Percentiles rank a stretch among this genome's conserved stretches.
Evolutionary conservation across 2,113 vertebrate genomes (phyloP).

Genomic region (Solenodon paradoxus): DNA sequence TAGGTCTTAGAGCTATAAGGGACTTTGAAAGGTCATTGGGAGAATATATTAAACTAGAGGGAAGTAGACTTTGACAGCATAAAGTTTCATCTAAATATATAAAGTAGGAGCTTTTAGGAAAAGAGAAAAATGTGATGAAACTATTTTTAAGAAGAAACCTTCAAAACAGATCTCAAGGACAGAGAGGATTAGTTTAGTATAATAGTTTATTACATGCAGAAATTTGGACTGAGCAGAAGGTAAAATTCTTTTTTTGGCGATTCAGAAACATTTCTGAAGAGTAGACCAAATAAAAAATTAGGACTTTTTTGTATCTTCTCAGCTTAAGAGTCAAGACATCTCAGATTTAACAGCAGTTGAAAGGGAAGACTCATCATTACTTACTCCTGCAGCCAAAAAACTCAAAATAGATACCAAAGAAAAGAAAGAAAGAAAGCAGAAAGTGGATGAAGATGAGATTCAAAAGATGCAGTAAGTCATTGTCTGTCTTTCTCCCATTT

Average conservation of each 20-base stretch:
- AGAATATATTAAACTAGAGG: not conserved
- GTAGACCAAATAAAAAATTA: not conserved
- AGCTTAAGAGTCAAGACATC: slow-evolving; percentile 79
- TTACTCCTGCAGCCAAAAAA: slow-evolving; percentile 84
- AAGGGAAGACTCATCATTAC: slow-evolving; percentile 85
- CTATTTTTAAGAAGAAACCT: not conserved
- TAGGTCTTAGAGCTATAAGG: not conserved
- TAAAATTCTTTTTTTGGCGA: not conserved
- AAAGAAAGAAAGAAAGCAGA: slow-evolving; percentile 94
- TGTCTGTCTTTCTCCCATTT: not conserved
- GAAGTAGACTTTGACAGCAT: not conserved
- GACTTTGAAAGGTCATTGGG: not conserved
- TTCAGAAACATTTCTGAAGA: slow-evolving; percentile 39
- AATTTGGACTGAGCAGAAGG: not conserved
- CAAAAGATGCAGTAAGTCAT: slow-evolving; percentile 99
- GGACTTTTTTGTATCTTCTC: slow-evolving; percentile 40
- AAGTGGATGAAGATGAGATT: slow-evolving; percentile 99
- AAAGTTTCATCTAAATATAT: not conserved
- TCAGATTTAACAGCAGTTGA: slow-evolving; percentile 81
- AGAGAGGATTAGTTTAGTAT: not conserved
- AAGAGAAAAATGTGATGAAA: not conserved
- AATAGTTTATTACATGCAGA: not conserved
- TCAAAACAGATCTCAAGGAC: slow-evolving; percentile 27
- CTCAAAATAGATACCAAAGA: slow-evolving; percentile 94
- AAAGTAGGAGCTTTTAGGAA: slow-evolving; percentile 12